Evolutionary conservation across 2,888 invertebrate genomes (phyloP).

Genomic region (Dastarcus helophoroides): DNA sequence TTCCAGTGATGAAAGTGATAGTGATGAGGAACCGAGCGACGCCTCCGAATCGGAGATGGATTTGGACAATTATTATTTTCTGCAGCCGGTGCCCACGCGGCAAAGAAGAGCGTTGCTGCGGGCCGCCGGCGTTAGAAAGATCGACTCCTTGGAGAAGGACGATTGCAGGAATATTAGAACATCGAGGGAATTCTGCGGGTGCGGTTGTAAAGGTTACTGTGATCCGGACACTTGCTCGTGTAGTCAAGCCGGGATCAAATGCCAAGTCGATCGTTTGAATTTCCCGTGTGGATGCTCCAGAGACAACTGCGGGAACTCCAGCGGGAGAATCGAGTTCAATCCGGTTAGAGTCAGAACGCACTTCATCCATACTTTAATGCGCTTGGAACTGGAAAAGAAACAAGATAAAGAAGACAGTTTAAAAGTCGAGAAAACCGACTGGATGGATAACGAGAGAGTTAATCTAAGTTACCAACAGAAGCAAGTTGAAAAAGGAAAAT

Average conservation of each 20-base stretch:
- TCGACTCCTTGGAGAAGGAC: conserved; percentile 86
- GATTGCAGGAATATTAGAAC: conserved; percentile 86
- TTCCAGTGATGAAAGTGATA: conserved; percentile 75
- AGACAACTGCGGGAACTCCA: conserved; percentile 85
- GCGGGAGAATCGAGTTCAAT: conserved; percentile 93
- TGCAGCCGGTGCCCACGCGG: conserved; percentile 85
- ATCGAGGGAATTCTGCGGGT: conserved; percentile 88
- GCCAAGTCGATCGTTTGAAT: conserved; percentile 91
- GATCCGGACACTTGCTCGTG: conserved; percentile 94
- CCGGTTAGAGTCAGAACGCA: conserved; percentile 91
- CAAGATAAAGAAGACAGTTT: conserved; percentile 46
- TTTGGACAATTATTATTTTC: conserved; percentile 78
- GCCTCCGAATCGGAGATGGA: conserved; percentile 75
- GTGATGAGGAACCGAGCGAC: conserved; percentile 73
- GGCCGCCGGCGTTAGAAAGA: conserved; percentile 88
- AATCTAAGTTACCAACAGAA: conserved; percentile 23
- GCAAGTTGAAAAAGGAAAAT: conserved; percentile 22
- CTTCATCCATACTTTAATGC: conserved; percentile 94
- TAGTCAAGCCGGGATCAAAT: conserved; percentile 90
- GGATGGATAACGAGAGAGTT: conserved; percentile 41
- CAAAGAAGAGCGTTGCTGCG: conserved; percentile 79
- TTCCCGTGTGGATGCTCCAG: conserved; percentile 95
- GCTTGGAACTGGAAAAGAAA: conserved; percentile 79
- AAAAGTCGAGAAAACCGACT: conserved; percentile 33
- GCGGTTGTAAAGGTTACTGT: conserved; percentile 85